Percentiles rank a stretch among this genome's conserved stretches.
phyloP scores from a whole-genome alignment of 2,113 vertebrate genomes.

The Cebus imitator region DNA sequence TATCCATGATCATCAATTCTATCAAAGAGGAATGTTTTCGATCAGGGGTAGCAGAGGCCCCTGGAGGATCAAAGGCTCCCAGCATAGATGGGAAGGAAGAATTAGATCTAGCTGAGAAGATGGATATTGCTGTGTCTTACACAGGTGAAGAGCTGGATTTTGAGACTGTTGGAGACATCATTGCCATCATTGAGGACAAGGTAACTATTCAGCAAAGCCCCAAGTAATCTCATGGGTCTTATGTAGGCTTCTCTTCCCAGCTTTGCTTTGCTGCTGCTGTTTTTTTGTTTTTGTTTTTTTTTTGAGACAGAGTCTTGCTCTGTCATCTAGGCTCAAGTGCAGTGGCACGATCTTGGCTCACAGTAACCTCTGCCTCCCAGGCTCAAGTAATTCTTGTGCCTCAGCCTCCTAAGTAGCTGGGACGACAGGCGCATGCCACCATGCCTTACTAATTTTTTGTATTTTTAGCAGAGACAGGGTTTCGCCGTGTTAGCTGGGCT shows the following conservation, averaged over 20 bases:
- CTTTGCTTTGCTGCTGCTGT: not conserved
- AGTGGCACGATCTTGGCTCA: too few relatives aligned
- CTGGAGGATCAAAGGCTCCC: constrained; percentile 88
- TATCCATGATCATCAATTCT: constrained; percentile 91
- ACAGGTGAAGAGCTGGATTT: constrained; percentile 97
- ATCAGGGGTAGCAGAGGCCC: constrained; percentile 83
- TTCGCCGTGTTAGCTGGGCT: too few relatives aligned
- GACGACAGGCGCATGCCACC: too few relatives aligned
- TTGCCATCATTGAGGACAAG: constrained; percentile 99
- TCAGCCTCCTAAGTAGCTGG: too few relatives aligned
- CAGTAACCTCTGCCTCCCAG: too few relatives aligned
- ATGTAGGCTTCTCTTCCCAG: constrained; percentile 22
- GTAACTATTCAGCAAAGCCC: constrained; percentile 81
- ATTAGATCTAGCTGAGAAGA: constrained; percentile 93
- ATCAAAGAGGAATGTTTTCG: constrained; percentile 89
- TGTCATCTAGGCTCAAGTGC: too few relatives aligned
- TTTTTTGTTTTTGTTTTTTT: too few relatives aligned
- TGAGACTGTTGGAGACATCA: constrained; percentile 96
- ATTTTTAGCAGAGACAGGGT: too few relatives aligned
- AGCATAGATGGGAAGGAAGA: constrained; percentile 90
- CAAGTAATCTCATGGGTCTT: constrained; percentile 3
- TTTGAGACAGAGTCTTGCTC: too few relatives aligned
- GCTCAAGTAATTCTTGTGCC: too few relatives aligned
- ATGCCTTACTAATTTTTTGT: not conserved
- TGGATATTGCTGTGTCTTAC: constrained; percentile 94